phyloP scores from a whole-genome alignment of 2,888 invertebrate genomes.

The Tricholauxania praeusta region DNA sequence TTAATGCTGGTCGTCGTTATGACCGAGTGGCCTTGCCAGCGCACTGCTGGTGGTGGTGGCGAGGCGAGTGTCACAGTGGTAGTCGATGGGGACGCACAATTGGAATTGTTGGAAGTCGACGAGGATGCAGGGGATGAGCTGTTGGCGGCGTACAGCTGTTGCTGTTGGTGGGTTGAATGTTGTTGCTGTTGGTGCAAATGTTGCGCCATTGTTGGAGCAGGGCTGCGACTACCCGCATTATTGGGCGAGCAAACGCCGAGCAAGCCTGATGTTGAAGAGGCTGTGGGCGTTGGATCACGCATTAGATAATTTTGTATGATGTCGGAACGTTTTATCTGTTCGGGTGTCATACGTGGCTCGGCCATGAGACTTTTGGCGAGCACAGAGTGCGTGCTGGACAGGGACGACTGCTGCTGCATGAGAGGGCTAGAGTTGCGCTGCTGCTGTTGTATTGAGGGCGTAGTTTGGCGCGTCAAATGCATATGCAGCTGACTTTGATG shows the following conservation, averaged over 20 bases:
- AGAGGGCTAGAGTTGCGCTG: constrained; percentile 42
- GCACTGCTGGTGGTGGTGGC: constrained; percentile 58
- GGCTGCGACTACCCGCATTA: constrained; percentile 57
- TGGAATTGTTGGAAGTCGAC: constrained; percentile 54
- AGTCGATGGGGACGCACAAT: constrained; percentile 64
- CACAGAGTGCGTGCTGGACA: constrained; percentile 90
- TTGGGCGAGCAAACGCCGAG: constrained; percentile 53
- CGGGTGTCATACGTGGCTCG: constrained; percentile 93
- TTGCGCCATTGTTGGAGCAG: constrained; percentile 46
- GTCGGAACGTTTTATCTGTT: constrained; percentile 91
- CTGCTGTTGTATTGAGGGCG: constrained; percentile 60
- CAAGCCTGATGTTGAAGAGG: constrained; percentile 48
- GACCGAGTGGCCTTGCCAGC: constrained; percentile 71
- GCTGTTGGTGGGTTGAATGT: constrained; percentile 3
- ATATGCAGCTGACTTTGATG: constrained; percentile 68
- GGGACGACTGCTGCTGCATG: constrained; percentile 69
- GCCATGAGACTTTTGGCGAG: constrained; percentile 91
- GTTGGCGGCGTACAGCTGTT: constrained; percentile 38
- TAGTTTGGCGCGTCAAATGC: constrained; percentile 71
- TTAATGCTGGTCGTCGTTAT: constrained; percentile 73
- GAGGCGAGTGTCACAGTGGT: constrained; percentile 62
- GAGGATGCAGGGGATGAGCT: constrained; percentile 42
- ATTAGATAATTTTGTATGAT: constrained; percentile 93
- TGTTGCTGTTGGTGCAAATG: constrained; percentile 47
- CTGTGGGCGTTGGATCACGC: constrained; percentile 71